Evolutionary conservation across 2,797 vertebrate genomes (phyloP).

Genomic region (Limosa lapponica): DNA sequence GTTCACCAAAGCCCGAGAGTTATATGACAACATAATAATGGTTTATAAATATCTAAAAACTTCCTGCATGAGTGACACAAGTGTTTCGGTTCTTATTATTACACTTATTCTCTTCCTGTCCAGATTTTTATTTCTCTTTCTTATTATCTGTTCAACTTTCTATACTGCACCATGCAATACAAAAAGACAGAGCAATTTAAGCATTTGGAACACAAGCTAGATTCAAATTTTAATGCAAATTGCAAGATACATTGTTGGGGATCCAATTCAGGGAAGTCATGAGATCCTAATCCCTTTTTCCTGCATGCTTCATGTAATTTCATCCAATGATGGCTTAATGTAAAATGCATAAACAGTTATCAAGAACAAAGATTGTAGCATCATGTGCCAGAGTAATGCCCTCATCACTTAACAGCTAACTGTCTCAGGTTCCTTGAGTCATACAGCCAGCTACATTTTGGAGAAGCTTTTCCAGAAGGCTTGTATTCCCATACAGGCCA

Average conservation of each 20-base stretch:
- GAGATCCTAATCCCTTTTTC: not conserved
- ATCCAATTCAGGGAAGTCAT: not conserved
- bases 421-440: not conserved
- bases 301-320: not conserved
- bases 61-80: not conserved
- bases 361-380: not conserved
- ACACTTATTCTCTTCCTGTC: not conserved
- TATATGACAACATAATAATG: not conserved
- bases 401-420: not conserved
- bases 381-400: not conserved
- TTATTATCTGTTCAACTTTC: not conserved
- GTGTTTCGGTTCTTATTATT: not conserved
- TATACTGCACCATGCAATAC: not conserved
- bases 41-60: not conserved
- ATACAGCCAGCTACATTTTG: fast-evolving
- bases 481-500: not conserved
- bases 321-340: not conserved
- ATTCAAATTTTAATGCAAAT: not conserved
- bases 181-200: not conserved
- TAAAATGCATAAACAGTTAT: not conserved
- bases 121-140: not conserved
- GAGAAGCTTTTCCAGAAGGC: not conserved
- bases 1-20: not conserved
- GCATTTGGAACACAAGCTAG: not conserved
- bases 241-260: not conserved